These are phyloP conservation scores for Trachymyrmex septentrionalis DNA, from an alignment of 1,140 invertebrate genomes.

Conservation along the genomic window DNA sequence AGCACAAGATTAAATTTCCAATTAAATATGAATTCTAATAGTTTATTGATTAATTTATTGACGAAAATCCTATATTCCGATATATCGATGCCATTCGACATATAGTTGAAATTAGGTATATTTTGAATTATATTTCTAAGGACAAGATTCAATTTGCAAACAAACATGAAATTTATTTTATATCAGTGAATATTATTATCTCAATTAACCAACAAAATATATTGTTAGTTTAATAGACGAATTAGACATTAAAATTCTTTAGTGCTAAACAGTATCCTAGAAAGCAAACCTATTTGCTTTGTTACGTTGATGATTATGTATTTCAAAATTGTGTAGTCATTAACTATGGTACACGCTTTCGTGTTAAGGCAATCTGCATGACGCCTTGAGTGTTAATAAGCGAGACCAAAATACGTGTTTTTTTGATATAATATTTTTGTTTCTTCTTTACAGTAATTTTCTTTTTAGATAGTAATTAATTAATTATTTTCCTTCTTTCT, in stretches of 20 bases:
- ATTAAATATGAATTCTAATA: neutral
- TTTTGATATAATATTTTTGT: neutral
- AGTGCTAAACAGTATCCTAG: neutral
- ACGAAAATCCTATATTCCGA: neutral
- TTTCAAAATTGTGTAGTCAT: conserved; percentile 27
- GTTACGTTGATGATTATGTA: neutral
- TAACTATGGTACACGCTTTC: conserved; percentile 50
- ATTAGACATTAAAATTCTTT: neutral
- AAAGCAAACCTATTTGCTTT: conserved; percentile 32
- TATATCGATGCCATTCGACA: neutral
- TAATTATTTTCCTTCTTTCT: neutral
- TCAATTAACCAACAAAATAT: neutral
- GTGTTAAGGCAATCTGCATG: conserved; percentile 32
- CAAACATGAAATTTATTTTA: neutral
- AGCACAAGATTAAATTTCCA: neutral
- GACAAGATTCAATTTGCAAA: neutral
- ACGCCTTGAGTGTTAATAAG: conserved; percentile 36
- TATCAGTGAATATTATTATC: neutral
- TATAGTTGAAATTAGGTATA: neutral
- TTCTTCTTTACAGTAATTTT: neutral
- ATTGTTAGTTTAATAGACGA: neutral
- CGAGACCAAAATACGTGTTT: neutral
- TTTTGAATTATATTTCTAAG: neutral
- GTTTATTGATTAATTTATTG: neutral
- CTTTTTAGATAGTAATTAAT: neutral